Conservation (phyloP, 2,113 vertebrate genomes). For the Cichladusa arquata region DNA sequence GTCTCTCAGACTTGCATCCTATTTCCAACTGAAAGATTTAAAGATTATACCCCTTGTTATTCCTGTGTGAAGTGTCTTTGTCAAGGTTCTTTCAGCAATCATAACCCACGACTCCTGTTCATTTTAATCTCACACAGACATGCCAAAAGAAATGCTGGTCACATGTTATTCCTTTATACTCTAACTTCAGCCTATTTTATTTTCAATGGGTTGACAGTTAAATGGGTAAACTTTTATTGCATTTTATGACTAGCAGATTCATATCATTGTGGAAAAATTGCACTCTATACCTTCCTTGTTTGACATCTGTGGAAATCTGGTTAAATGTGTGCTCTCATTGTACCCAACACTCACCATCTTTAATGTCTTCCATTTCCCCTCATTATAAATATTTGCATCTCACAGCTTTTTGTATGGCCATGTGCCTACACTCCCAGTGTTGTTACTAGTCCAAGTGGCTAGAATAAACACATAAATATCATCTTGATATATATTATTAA, state of each 20-base stretch:
- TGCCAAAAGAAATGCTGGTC: not conserved
- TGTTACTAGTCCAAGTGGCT: not conserved
- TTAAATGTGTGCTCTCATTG: not conserved
- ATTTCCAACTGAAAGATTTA: not conserved
- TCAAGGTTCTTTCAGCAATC: not conserved
- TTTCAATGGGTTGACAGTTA: not conserved
- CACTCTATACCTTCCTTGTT: not conserved
- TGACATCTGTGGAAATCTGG: not conserved
- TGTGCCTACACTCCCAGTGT: not conserved
- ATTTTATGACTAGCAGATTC: not conserved
- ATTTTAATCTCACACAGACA: not conserved
- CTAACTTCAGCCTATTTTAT: not conserved
- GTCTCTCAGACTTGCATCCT: not conserved
- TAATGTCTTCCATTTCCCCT: not conserved
- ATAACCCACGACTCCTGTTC: not conserved
- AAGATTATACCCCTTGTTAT: not conserved
- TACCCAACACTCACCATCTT: not conserved
- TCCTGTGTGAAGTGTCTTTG: not conserved
- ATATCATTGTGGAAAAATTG: not conserved
- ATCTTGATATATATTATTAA: not conserved
- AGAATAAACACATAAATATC: not conserved
- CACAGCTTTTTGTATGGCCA: not conserved
- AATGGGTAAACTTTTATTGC: not conserved
- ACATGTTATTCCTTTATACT: not conserved
- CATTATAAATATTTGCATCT: not conserved